Evolutionary conservation across 2,113 vertebrate species (phyloP).

Genomic region (Eurystomus gularis): DNA sequence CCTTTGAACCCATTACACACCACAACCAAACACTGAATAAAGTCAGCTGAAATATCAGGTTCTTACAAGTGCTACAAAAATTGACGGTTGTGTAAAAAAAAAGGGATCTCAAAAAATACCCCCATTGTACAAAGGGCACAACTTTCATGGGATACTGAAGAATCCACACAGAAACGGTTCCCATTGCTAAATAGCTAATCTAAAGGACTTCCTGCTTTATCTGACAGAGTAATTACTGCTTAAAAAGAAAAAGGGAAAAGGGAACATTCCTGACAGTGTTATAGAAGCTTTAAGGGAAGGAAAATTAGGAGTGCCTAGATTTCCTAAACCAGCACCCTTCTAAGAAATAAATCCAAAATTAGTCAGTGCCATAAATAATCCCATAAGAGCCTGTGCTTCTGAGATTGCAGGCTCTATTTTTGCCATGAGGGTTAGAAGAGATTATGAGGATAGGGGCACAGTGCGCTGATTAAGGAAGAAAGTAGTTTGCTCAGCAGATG

Average conservation of each 20-base stretch:
- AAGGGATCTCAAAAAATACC: not conserved
- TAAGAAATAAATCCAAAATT: constrained; percentile 6
- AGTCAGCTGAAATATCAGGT: not conserved
- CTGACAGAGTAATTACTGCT: not conserved
- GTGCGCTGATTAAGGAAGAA: constrained; percentile 4
- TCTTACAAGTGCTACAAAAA: not conserved
- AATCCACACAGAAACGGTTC: not conserved
- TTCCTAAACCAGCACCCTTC: not conserved
- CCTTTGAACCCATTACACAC: not conserved
- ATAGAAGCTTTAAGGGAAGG: not conserved
- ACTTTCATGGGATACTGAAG: not conserved
- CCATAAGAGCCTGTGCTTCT: not conserved
- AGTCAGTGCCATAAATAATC: not conserved
- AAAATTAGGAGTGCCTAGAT: not conserved
- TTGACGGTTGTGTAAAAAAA: not conserved
- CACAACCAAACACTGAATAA: accelerated
- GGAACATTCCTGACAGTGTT: not conserved
- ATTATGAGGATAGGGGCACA: not conserved
- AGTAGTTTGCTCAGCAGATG: constrained; percentile 4
- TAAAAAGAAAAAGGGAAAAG: not conserved
- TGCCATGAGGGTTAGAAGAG: not conserved
- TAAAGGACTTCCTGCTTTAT: not conserved
- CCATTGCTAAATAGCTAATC: not conserved
- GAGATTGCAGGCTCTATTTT: not conserved
- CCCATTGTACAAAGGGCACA: not conserved